Conservation (phyloP, 2,888 invertebrate species). For the Chromoteleia sp. region DNA sequence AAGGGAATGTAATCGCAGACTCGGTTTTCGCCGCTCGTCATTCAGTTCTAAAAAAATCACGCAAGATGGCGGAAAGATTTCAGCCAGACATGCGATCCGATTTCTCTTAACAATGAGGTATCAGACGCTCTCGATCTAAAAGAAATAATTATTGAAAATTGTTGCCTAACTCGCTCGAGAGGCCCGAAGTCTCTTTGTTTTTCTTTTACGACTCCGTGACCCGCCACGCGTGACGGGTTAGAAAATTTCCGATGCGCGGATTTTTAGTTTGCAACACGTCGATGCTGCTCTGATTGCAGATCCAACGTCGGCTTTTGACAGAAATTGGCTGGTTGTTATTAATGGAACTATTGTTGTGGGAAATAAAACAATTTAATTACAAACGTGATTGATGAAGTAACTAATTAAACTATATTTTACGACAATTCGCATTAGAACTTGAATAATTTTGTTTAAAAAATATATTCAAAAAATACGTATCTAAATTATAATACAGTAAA, state of each 20-base stretch:
- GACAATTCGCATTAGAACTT: no score
- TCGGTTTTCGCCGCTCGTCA: constrained; percentile 83
- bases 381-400: no score
- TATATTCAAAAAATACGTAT: no score
- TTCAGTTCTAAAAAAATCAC: constrained; percentile 78
- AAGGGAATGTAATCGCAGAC: constrained; percentile 84
- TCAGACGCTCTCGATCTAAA: constrained; percentile 75
- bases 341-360: constrained; percentile 31
- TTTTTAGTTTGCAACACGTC: constrained; percentile 26
- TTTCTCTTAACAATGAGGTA: constrained; percentile 77
- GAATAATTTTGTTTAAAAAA: no score
- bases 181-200: constrained; percentile 36
- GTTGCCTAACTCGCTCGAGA: constrained; percentile 47
- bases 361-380: constrained; percentile 12
- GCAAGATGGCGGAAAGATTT: constrained; percentile 84
- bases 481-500: no score
- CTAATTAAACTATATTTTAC: no score
- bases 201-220: constrained; percentile 20
- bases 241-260: constrained; percentile 22
- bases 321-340: constrained; percentile 39
- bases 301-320: constrained; percentile 18
- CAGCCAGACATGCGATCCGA: constrained; percentile 84
- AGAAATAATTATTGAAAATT: constrained; percentile 76
- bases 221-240: constrained; percentile 34
- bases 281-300: constrained; percentile 8